Base-by-base conservation (phyloP, 2,888 invertebrate genomes). In the Tridacna gigas region DNA sequence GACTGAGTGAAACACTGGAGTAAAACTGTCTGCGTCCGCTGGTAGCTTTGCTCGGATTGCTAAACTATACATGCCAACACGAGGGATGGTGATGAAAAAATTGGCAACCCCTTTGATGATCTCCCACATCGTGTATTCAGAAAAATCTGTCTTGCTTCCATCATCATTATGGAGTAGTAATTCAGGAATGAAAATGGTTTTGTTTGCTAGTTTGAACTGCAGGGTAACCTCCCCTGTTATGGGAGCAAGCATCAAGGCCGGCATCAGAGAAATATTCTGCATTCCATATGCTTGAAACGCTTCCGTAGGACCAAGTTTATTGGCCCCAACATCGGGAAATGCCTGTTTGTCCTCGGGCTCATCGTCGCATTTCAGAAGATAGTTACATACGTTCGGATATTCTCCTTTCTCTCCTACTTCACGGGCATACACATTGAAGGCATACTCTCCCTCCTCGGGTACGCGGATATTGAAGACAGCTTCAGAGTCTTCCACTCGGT, bases 351-450 rank as follows among this genome's bases (percentile, higher is more conserved):
- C 88, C 47, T 88, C 80, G 0, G 90, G 90, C 60, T 90, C 90
- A 22, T 90, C 90, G 20, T 90, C 88, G 77, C 90, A 90, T 69
- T 88, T 90, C 20, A 93, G 82, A 20, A 93, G 84, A 80, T 93
- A 93, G 78, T 91, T 93, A 80, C 93, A 93, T 12, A 93, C 93
- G 56, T 92, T 92, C 18, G 89, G 88, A 67, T 90, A 88, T 20
- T 90, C 88, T 7, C 90, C 90, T 25, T 89, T 84, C 45, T 88
- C 82, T 12, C 89, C 89, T 25, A 83, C 84, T 61, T 90, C 89
- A 71, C 88, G 89, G 7, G 91, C 92, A 83, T 91, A 91, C n/a
- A 93, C 82, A 75, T 92, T 91, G 37, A 92, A 84, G n/a, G 92
- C 92, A 83, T 92, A 93, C 75, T 92, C 91, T 0, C 93, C 93